Conservation (phyloP, 2,797 vertebrate species). For the Onychomys leucogaster region DNA sequence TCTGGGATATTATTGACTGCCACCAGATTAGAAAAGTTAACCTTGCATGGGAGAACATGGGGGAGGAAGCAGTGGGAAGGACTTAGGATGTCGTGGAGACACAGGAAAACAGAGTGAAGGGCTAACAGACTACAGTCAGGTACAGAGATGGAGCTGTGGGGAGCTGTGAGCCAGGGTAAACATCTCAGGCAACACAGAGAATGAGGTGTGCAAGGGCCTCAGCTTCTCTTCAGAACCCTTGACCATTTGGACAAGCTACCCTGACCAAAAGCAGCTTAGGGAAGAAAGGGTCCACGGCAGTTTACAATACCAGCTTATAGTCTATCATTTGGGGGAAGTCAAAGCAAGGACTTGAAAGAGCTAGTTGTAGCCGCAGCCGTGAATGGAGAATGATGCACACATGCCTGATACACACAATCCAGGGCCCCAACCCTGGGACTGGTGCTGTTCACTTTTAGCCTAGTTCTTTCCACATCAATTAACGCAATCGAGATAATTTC, state of each 20-base stretch:
- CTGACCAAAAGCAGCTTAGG: not conserved
- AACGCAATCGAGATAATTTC: not conserved
- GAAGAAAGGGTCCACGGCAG: not conserved
- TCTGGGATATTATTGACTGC: conserved; percentile 49
- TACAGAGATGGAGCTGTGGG: not conserved
- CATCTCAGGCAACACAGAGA: not conserved
- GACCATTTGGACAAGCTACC: not conserved
- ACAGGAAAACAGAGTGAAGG: not conserved
- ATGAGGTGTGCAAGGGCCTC: not conserved
- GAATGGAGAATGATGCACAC: not conserved
- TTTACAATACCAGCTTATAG: not conserved
- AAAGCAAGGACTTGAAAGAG: not conserved
- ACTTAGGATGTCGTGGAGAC: not conserved
- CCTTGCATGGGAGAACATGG: not conserved
- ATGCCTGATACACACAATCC: not conserved
- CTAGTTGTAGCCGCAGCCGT: not conserved
- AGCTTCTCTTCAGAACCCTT: not conserved
- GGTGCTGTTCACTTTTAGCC: too few species aligned
- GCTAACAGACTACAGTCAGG: not conserved
- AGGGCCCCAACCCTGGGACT: not conserved
- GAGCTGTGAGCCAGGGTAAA: not conserved
- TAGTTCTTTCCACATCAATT: not conserved
- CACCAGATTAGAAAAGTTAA: conserved; percentile 25
- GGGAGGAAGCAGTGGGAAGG: not conserved
- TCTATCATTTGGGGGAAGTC: not conserved